Evolutionary conservation across 2,888 invertebrate species (phyloP).

Genomic region (Pristionchus exspectatus): DNA sequence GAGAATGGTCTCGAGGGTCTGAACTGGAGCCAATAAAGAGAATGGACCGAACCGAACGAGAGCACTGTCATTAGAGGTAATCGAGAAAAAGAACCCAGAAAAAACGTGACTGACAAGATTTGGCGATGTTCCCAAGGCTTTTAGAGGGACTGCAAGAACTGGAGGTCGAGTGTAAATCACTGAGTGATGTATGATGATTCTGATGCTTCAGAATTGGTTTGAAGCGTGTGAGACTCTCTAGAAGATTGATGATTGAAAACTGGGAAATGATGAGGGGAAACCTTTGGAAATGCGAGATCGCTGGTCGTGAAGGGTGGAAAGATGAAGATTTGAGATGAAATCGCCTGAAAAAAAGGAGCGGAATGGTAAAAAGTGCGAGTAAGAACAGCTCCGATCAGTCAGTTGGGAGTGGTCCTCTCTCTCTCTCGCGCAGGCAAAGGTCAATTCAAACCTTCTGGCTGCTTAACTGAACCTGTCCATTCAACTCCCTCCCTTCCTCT

Average conservation of each 20-base stretch:
- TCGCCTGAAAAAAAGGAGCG: not conserved
- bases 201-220: slow-evolving; percentile 40
- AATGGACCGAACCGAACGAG: not conserved
- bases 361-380: not conserved
- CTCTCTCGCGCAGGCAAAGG: slow-evolving; percentile 35
- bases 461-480: slow-evolving; percentile 54
- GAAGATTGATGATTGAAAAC: not conserved
- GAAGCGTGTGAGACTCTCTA: slow-evolving; percentile 37
- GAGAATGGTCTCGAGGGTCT: not conserved
- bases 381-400: not conserved
- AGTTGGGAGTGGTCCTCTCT: slow-evolving; percentile 20
- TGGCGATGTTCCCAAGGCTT: slow-evolving; percentile 39
- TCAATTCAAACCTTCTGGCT: slow-evolving; percentile 37
- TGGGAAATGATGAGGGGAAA: slow-evolving; percentile 2
- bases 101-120: slow-evolving; percentile 34
- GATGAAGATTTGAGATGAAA: slow-evolving; percentile 20
- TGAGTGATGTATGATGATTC: slow-evolving; percentile 32
- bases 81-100: slow-evolving; percentile 1
- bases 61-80: not conserved
- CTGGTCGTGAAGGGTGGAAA: slow-evolving; percentile 38
- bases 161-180: not conserved
- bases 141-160: slow-evolving; percentile 4
- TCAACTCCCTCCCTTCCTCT: slow-evolving; percentile 2
- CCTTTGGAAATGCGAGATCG: slow-evolving; percentile 38
- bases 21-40: slow-evolving; percentile 36